Percentiles rank a stretch among this genome's conserved stretches.
phyloP scores from a whole-genome alignment of 1,140 invertebrate species.

The Trinorchestia longiramus region DNA sequence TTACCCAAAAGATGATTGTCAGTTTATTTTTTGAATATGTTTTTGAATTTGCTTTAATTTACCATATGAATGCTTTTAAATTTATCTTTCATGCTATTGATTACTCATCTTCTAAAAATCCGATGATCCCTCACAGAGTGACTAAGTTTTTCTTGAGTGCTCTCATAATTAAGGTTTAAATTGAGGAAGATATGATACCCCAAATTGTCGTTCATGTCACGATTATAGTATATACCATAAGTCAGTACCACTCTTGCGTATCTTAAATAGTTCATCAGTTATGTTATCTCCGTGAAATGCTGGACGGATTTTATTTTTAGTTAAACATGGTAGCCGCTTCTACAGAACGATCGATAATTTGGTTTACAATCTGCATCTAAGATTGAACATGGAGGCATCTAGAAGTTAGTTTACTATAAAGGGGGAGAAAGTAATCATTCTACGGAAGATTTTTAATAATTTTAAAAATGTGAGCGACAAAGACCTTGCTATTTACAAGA shows the following conservation, averaged over 20 bases:
- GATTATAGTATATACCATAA: background rate
- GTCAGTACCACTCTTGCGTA: background rate
- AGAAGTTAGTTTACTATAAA: background rate
- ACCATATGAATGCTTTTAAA: background rate
- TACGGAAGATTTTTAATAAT: background rate
- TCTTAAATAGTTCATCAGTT: background rate
- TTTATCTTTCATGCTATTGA: background rate
- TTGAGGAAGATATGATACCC: background rate
- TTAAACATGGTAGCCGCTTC: too few relatives aligned
- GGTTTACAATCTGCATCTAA: background rate
- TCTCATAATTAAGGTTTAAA: background rate
- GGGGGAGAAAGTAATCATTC: background rate
- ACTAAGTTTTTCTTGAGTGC: background rate
- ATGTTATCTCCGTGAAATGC: background rate
- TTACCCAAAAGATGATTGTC: background rate
- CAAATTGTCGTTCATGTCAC: background rate
- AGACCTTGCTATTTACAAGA: background rate
- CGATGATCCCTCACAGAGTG: background rate
- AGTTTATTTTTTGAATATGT: background rate
- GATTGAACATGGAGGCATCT: background rate
- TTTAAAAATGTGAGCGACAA: background rate
- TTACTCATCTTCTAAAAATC: background rate
- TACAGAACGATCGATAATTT: too few relatives aligned
- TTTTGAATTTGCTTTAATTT: background rate
- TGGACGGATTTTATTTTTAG: background rate